Base-by-base conservation (phyloP, 2,113 vertebrate genomes). In the Hippoglossus stenolepis region DNA sequence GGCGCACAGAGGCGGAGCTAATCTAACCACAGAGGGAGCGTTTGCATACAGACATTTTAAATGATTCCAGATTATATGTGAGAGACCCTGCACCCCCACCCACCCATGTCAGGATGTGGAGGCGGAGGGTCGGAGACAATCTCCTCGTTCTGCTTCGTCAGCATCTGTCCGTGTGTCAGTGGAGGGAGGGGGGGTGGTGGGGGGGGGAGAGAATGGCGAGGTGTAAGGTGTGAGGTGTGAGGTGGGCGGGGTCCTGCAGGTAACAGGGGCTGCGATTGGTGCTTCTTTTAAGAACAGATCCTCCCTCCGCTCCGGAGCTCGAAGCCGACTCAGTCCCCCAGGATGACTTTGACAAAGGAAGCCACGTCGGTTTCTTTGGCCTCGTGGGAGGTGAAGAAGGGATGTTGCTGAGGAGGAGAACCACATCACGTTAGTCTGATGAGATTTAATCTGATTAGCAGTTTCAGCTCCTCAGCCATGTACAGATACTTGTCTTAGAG, bases 301-400 rank as follows among this genome's bases (percentile, higher is more conserved):
- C 64, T 70, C 80, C 88, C 90, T 86, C 38, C 0, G 38, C 2
- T 40, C 38, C 38, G 2, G 24, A 13, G 7, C 17, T 83, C 82
- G 18, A 90, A 65, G 45, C 49, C 35, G 0, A 0, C 70, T 97
- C 95, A 97, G 93, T 96, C 96, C 87, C 96, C 96, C 88, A 98
- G 90, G 94, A 98, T 96, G 89, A 94, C 91, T 87, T 96, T 97
- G 90, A 98, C 98, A 92, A 98, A 99, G 93, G 95, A 96, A 65
- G 97, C 97, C 94, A 98, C 97, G 68, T 99, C 98, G 76, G 97
- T 98, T 73, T 96, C 96, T 96, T 97, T 97, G 96, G 96, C 95
- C 95, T 98, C 97, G 4, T 99, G 97, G 91, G 94, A 90, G 74
- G 94, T 96, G 94, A 98, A 98, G 95, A 99, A 99, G 77, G 90